phyloP scores from a whole-genome alignment of 2,113 vertebrate genomes.

The Syngnathus typhle region DNA sequence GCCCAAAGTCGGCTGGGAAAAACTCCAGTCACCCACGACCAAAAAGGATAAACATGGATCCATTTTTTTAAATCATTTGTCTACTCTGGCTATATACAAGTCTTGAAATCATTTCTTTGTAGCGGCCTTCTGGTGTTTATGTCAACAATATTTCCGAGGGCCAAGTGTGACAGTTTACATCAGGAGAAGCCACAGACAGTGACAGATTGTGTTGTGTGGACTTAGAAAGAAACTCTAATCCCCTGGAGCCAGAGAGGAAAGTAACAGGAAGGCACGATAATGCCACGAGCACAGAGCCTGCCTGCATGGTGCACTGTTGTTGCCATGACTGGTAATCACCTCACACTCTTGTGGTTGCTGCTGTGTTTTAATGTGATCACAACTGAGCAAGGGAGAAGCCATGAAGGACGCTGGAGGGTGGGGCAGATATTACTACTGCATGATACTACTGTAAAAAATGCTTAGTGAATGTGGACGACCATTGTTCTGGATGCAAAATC shows the following conservation, averaged over 20 bases:
- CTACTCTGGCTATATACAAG: background rate
- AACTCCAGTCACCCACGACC: background rate
- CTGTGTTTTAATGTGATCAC: background rate
- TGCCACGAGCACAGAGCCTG: conserved; percentile 36
- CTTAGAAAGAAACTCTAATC: conserved; percentile 54
- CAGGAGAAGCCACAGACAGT: conserved; percentile 31
- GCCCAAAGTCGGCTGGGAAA: background rate
- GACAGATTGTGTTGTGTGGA: conserved; percentile 55
- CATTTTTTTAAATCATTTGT: background rate
- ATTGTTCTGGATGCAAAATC: background rate
- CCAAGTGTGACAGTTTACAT: conserved; percentile 8
- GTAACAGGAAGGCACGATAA: conserved; percentile 46
- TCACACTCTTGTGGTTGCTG: conserved; percentile 7
- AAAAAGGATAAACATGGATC: background rate
- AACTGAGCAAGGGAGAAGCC: background rate
- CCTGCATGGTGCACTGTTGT: conserved; percentile 18
- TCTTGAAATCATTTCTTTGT: background rate
- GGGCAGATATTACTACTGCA: background rate
- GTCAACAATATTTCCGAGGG: background rate
- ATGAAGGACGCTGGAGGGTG: background rate
- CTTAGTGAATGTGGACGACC: background rate
- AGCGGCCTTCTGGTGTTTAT: background rate
- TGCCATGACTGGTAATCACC: conserved; percentile 38
- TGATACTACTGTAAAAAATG: background rate
- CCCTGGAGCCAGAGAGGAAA: conserved; percentile 28